Percentiles rank a stretch among this genome's conserved stretches.
phyloP scores from a whole-genome alignment of 2,113 vertebrate genomes.

The Morone chrysops region DNA sequence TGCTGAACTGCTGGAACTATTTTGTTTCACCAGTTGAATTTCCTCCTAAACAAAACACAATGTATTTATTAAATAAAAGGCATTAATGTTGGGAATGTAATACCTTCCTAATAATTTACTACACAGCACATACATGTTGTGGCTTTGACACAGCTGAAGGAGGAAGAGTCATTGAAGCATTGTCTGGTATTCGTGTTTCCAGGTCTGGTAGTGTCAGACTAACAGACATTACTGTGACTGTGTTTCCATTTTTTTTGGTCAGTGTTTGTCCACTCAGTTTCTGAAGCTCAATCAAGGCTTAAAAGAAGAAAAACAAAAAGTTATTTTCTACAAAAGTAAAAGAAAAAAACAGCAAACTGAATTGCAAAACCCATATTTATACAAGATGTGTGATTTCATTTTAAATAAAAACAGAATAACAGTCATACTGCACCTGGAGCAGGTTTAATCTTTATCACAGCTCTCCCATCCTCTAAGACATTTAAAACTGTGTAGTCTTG shows the following conservation, averaged over 20 bases:
- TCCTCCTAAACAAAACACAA: conserved; percentile 12
- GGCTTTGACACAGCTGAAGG: neutral
- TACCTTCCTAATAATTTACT: neutral
- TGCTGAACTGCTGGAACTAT: neutral
- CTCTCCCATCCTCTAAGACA: rapidly evolving
- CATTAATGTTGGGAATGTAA: neutral
- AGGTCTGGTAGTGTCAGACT: rapidly evolving
- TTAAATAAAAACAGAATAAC: neutral
- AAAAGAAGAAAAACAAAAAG: neutral
- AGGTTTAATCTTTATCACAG: conserved; percentile 35
- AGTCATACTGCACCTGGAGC: conserved; percentile 54
- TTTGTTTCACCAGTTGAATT: rapidly evolving
- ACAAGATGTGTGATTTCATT: neutral
- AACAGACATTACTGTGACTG: neutral
- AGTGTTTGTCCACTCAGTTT: neutral
- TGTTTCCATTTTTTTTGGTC: rapidly evolving
- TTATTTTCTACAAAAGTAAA: neutral
- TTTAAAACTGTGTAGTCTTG: rapidly evolving
- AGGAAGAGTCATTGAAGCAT: neutral
- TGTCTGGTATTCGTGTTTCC: neutral
- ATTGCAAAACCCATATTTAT: no score
- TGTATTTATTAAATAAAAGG: neutral
- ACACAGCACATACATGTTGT: conserved; percentile 19
- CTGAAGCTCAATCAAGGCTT: neutral
- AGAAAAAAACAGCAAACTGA: neutral